Percentiles rank a stretch among this genome's conserved stretches.
Evolutionary conservation across 2,888 invertebrate genomes (phyloP).

Genomic region (Pollenia griseotomentosa): DNA sequence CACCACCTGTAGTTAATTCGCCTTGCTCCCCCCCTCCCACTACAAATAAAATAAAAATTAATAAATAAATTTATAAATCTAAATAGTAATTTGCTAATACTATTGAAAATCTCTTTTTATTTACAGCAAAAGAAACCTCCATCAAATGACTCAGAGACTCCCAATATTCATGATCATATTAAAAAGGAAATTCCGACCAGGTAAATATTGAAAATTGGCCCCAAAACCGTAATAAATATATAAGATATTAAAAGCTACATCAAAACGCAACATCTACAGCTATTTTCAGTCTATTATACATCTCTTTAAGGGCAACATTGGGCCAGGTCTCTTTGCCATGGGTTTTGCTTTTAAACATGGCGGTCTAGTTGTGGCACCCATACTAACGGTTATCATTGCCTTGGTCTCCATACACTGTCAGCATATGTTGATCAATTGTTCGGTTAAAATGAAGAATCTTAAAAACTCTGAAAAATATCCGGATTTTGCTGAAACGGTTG

Average conservation of each 20-base stretch:
- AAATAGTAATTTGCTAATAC: no score
- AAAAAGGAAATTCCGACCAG: constrained; percentile 70
- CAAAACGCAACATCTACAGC: constrained; percentile 84
- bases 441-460: constrained; percentile 87
- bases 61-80: no score
- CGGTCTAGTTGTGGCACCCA: constrained; percentile 92
- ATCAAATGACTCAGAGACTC: constrained; percentile 46
- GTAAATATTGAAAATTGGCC: constrained; percentile 49
- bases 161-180: constrained; percentile 60
- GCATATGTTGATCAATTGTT: constrained; percentile 92
- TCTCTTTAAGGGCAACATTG: constrained; percentile 97
- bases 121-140: constrained; percentile 61
- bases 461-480: constrained; percentile 86
- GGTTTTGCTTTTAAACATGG: constrained; percentile 97
- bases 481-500: constrained; percentile 93
- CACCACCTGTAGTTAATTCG: no score
- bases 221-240: neutral
- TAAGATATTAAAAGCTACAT: constrained; percentile 21
- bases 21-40: no score
- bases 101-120: neutral
- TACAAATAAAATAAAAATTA: no score
- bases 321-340: constrained; percentile 98
- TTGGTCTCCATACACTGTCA: constrained; percentile 96
- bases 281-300: constrained; percentile 95
- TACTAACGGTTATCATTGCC: constrained; percentile 92